A percentile compares a stretch with the other conserved stretches of the same genome.
These are phyloP conservation scores for Mactra quadrangularis DNA, from an alignment of 1,140 invertebrate genomes.

Conservation along the genomic window DNA sequence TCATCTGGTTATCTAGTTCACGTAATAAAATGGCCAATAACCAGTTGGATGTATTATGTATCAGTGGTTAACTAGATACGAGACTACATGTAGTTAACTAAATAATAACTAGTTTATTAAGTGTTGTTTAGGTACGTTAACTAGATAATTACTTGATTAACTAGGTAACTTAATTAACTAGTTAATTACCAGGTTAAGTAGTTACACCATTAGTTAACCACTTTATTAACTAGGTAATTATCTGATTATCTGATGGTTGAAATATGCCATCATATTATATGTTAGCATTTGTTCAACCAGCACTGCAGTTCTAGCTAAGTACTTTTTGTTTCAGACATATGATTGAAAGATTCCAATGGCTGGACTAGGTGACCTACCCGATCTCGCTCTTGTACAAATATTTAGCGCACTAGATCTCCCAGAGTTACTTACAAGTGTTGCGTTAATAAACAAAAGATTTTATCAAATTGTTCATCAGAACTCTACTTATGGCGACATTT, in stretches of 20 bases:
- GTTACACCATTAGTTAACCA: not conserved
- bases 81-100: too few species aligned
- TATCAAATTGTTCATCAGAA: constrained; percentile 27
- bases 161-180: not conserved
- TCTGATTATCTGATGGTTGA: not conserved
- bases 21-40: too few species aligned
- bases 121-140: too few species aligned
- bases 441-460: constrained; percentile 5
- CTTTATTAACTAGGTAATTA: not conserved
- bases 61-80: too few species aligned
- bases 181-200: not conserved
- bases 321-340: not conserved
- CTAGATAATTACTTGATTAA: not conserved
- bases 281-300: not conserved
- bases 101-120: too few species aligned
- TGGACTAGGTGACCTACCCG: too few species aligned
- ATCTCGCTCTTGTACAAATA: constrained; percentile 21
- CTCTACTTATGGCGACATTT: constrained; percentile 37
- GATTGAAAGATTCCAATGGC: too few species aligned
- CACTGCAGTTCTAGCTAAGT: not conserved
- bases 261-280: too few species aligned
- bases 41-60: too few species aligned
- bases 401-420: constrained; percentile 6
- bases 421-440: constrained; percentile 24
- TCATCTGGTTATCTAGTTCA: too few species aligned